Evolutionary conservation across 2,113 vertebrate genomes (phyloP), one percentile per base, ranked within the genome.

Genomic region (Salvator merianae): DNA sequence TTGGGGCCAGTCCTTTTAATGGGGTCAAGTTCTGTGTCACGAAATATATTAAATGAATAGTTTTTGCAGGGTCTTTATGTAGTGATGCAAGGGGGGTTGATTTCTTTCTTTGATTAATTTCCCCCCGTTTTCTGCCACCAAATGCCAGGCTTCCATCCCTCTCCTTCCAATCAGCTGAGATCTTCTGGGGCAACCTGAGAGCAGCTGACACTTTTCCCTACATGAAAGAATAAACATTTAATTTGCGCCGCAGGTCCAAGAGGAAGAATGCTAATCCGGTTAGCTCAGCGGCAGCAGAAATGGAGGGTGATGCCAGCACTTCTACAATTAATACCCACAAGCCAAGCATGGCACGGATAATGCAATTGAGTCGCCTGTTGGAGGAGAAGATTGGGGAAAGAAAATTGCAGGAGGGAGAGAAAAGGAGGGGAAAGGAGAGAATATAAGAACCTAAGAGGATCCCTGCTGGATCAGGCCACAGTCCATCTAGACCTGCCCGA

Each of bases 221-320:
- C 89, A 91, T 84, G 93, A 93, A 92, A 94, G 93, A 92, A 94
- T 4, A 94, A 94, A 94, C 90, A 93, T 94, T 93, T 92, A 68
- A 91, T 93, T 93, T 92, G 91, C 88, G 88, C 90, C 2, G 75
- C 88, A 0, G 69, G 82, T 85, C 53, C 3, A 30, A 81, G 81
- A 84, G 59, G 86, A 93, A 87, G 83, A 93, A 93, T 91, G 92
- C 90, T 93, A 94, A 94, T 93, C 93, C 91, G 79, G 85, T 94
- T 92, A 92, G 88, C 76, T 82, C 80, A 72, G 8, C 63, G 24
- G 40, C 34, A 73, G 81, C 77, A 87, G 84, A 85, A 85, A 68
- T 85, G 50, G 20, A 5, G 72, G n/a, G 3, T 0, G 77, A 84
- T 0, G 9, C 77, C 1, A 84, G 86, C 68, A 38, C 66, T 77